A percentile compares a stretch with the other conserved stretches of the same genome.
Evolutionary conservation across 2,888 invertebrate genomes (phyloP).

Genomic region (Thereva unica): DNA sequence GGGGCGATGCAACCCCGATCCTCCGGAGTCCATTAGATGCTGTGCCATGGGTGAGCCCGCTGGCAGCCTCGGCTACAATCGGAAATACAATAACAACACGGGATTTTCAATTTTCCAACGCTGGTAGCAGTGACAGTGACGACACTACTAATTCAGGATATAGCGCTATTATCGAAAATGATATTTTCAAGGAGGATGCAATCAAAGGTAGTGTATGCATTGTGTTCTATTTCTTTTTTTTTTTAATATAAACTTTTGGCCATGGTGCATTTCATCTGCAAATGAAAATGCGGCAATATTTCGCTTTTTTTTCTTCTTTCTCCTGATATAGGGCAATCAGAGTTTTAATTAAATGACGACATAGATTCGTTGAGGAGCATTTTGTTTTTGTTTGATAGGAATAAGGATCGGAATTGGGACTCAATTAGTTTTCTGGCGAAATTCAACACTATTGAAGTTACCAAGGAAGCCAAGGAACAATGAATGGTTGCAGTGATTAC

Average conservation of each 20-base stretch:
- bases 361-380: no score
- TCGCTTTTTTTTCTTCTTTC: no score
- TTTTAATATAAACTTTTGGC: slow-evolving; percentile 1
- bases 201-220: slow-evolving; percentile 36
- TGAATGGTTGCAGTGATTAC: no score
- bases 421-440: no score
- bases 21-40: slow-evolving; percentile 38
- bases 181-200: slow-evolving; percentile 40
- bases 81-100: neutral
- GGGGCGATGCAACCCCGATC: slow-evolving; percentile 23
- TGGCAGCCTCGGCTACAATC: slow-evolving; percentile 30
- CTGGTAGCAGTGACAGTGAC: slow-evolving; percentile 13
- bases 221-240: neutral
- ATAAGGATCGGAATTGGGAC: no score
- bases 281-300: neutral
- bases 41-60: slow-evolving; percentile 35
- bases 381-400: no score
- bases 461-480: no score
- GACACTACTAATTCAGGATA: slow-evolving; percentile 22
- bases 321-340: no score
- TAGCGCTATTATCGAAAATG: slow-evolving; percentile 28
- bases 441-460: no score
- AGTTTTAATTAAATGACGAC: no score
- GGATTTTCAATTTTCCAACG: slow-evolving; percentile 23
- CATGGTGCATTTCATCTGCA: neutral